Conservation (phyloP, 2,888 invertebrate genomes). For the Odontomyia ornata region DNA sequence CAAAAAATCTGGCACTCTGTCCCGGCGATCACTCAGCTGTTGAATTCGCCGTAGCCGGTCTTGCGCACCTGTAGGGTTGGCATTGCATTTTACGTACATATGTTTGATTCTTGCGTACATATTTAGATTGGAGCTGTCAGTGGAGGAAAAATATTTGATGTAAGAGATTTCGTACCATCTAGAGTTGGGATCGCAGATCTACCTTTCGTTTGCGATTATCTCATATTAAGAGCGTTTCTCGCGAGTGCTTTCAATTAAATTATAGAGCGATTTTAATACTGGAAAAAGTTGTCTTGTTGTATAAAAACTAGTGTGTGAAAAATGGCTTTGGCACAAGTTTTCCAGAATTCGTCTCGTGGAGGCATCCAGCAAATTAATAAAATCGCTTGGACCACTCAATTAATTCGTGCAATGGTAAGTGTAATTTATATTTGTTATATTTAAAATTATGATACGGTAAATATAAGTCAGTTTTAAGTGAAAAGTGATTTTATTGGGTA, state of each 20-base stretch:
- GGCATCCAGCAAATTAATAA: constrained; percentile 57
- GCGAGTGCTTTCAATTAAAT: constrained; percentile 12
- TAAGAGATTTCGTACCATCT: background rate
- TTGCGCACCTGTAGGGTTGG: background rate
- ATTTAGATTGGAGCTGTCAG: constrained; percentile 4
- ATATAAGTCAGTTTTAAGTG: too few relatives aligned
- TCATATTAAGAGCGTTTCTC: constrained; percentile 17
- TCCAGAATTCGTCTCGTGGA: constrained; percentile 56
- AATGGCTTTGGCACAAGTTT: constrained; percentile 51
- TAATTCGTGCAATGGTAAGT: constrained; percentile 57
- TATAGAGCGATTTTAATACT: background rate
- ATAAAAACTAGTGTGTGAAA: constrained; percentile 18
- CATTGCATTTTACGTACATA: background rate
- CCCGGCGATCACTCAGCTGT: background rate
- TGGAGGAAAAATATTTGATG: constrained; percentile 7
- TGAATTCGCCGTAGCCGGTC: background rate
- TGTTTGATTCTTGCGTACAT: background rate
- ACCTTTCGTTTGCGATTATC: background rate
- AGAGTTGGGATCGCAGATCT: background rate
- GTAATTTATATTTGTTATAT: background rate
- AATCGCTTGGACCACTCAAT: constrained; percentile 52
- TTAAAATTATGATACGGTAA: too few relatives aligned
- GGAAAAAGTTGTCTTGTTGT: background rate
- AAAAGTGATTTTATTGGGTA: too few relatives aligned
- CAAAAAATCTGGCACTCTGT: background rate